A percentile compares a stretch with the other conserved stretches of the same genome.
Evolutionary conservation across 2,113 vertebrate species (phyloP).

Genomic region (Myrmecobius fasciatus): DNA sequence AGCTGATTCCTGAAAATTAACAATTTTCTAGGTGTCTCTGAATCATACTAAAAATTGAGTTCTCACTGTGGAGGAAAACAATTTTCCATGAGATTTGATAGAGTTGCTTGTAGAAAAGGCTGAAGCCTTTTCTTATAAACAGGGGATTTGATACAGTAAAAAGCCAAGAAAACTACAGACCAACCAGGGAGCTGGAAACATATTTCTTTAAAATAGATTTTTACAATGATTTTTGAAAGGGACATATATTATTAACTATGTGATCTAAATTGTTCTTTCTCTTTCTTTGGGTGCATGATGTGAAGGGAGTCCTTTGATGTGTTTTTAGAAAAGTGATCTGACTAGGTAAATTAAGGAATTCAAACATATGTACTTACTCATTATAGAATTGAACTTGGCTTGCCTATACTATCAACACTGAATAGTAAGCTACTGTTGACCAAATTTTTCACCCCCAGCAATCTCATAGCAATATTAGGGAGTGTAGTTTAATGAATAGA

Average conservation of each 20-base stretch:
- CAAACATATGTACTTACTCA: slow-evolving; percentile 34
- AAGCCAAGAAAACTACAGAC: slow-evolving; percentile 13
- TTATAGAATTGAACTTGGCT: background rate
- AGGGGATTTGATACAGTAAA: slow-evolving; percentile 4
- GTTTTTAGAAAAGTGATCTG: slow-evolving; percentile 76
- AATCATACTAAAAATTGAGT: slow-evolving; percentile 48
- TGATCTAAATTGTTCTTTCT: slow-evolving; percentile 80
- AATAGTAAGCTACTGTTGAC: slow-evolving; percentile 1
- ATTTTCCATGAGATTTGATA: slow-evolving; percentile 50
- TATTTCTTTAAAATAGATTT: slow-evolving; percentile 79
- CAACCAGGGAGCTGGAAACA: slow-evolving; percentile 59
- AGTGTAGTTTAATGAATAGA: background rate
- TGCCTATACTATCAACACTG: slow-evolving; percentile 45
- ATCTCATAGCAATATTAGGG: background rate
- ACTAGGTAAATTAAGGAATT: slow-evolving; percentile 77
- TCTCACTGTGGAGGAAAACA: slow-evolving; percentile 10
- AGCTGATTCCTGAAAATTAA: slow-evolving; percentile 38
- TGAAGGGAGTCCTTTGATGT: slow-evolving; percentile 61
- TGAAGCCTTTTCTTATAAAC: slow-evolving; percentile 50
- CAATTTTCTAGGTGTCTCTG: slow-evolving; percentile 41
- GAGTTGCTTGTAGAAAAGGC: slow-evolving; percentile 45
- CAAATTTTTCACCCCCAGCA: slow-evolving; percentile 52
- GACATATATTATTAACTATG: slow-evolving; percentile 82
- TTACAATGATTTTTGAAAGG: slow-evolving; percentile 79
- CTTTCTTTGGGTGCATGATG: slow-evolving; percentile 73